phyloP scores from a whole-genome alignment of 2,888 invertebrate species.

The Prosapia bicincta region DNA sequence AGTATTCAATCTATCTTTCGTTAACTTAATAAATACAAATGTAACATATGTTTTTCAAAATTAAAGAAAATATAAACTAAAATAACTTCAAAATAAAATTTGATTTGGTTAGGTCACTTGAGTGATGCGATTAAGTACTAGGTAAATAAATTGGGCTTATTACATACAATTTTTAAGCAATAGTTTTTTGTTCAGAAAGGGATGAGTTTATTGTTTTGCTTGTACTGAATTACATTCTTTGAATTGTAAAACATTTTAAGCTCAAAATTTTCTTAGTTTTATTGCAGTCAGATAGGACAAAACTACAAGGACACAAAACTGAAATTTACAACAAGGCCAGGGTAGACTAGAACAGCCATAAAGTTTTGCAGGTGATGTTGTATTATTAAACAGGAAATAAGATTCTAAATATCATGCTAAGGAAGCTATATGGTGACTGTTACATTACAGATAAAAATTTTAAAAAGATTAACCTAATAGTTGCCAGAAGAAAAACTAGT shows the following conservation, averaged over 20 bases:
- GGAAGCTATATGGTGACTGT: no score
- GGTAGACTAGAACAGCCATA: no score
- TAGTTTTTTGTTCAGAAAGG: background rate
- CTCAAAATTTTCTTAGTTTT: no score
- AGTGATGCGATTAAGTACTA: background rate
- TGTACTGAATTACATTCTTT: background rate
- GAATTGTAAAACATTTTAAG: background rate
- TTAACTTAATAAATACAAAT: constrained; percentile 15
- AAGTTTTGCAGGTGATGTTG: no score
- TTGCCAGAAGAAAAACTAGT: no score
- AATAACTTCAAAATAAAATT: background rate
- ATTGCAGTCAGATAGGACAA: no score
- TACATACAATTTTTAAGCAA: background rate
- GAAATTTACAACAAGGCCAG: no score
- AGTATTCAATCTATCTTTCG: constrained; percentile 16
- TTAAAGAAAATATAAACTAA: constrained; percentile 1
- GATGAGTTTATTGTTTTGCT: background rate
- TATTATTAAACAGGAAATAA: no score
- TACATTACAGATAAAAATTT: no score
- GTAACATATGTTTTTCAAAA: background rate
- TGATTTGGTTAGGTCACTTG: background rate
- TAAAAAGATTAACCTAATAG: no score
- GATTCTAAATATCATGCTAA: no score
- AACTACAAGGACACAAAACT: no score
- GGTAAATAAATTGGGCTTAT: background rate